phyloP scores from a whole-genome alignment of 2,888 invertebrate species.

The Synergus laeviventris region DNA sequence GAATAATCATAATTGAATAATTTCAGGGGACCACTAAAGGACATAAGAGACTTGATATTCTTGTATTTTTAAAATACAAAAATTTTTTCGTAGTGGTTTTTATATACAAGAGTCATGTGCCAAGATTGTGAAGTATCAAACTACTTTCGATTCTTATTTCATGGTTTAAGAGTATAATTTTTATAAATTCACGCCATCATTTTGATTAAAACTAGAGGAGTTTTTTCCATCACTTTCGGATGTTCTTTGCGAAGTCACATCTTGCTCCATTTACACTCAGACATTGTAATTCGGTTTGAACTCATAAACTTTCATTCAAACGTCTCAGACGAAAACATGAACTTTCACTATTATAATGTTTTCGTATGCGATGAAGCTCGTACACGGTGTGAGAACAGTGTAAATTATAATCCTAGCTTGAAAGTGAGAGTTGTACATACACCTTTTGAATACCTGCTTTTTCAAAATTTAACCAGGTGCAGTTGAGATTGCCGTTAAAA shows the following conservation, averaged over 20 bases:
- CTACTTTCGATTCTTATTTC: not conserved
- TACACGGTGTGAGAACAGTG: slow-evolving; percentile 21
- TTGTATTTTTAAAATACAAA: not conserved
- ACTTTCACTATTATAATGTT: slow-evolving; percentile 55
- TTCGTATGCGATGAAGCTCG: slow-evolving; percentile 45
- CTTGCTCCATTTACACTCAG: slow-evolving; percentile 30
- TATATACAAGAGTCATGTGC: not conserved
- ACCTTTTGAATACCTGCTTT: slow-evolving; percentile 10
- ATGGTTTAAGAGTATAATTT: not conserved
- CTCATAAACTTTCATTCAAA: slow-evolving; percentile 55
- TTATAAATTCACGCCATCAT: not conserved
- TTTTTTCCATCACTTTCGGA: slow-evolving; percentile 34
- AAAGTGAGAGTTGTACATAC: slow-evolving; percentile 35
- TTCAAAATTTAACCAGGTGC: not conserved
- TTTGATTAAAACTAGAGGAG: not conserved
- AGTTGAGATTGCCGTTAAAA: not conserved
- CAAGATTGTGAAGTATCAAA: not conserved
- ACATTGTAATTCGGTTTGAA: slow-evolving; percentile 35
- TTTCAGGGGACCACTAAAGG: not conserved
- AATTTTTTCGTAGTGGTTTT: not conserved
- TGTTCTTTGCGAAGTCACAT: slow-evolving; percentile 8
- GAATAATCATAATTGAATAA: not conserved
- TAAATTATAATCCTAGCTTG: slow-evolving; percentile 35
- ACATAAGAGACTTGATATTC: not conserved
- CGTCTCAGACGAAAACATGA: slow-evolving; percentile 51